A percentile compares a stretch with the other conserved stretches of the same genome.
Evolutionary conservation across 2,888 invertebrate genomes (phyloP).

Genomic region (Chelonus formosanus): DNA sequence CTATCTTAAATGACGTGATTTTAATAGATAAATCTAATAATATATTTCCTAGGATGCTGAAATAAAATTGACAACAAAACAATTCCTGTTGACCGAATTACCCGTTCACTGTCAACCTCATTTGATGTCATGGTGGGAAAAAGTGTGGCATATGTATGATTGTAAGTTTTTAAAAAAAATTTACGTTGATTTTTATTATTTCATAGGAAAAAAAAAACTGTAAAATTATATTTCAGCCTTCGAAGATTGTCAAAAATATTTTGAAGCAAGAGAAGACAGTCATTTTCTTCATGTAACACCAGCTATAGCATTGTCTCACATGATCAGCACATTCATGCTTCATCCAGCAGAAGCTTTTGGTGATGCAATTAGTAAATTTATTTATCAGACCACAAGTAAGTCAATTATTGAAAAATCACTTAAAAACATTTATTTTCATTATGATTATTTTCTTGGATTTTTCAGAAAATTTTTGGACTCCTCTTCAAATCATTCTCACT

Average conservation of each 20-base stretch:
- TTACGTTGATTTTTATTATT: constrained; percentile 5
- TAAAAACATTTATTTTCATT: constrained; percentile 1
- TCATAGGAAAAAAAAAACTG: not conserved
- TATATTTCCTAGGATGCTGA: constrained; percentile 49
- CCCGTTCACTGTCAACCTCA: constrained; percentile 52
- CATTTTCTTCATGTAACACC: constrained; percentile 55
- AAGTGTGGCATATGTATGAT: constrained; percentile 31
- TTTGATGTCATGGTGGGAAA: constrained; percentile 46
- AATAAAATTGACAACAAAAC: constrained; percentile 47
- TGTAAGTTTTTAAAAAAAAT: constrained; percentile 40
- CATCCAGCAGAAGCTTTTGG: constrained; percentile 49
- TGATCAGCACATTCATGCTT: constrained; percentile 45
- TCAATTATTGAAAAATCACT: constrained; percentile 6
- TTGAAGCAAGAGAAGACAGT: constrained; percentile 49
- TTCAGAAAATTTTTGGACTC: constrained; percentile 45
- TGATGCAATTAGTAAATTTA: constrained; percentile 43
- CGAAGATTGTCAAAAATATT: constrained; percentile 53
- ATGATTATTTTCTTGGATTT: constrained; percentile 20
- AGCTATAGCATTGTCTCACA: constrained; percentile 49
- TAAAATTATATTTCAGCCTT: constrained; percentile 35
- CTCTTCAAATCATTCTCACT: constrained; percentile 31
- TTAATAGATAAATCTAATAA: constrained; percentile 1
- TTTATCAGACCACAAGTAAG: constrained; percentile 51
- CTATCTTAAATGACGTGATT: not conserved
- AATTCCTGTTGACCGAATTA: constrained; percentile 44